Evolutionary conservation across 2,113 vertebrate species (phyloP).

Genomic region (Andinoacara biseriatus): DNA sequence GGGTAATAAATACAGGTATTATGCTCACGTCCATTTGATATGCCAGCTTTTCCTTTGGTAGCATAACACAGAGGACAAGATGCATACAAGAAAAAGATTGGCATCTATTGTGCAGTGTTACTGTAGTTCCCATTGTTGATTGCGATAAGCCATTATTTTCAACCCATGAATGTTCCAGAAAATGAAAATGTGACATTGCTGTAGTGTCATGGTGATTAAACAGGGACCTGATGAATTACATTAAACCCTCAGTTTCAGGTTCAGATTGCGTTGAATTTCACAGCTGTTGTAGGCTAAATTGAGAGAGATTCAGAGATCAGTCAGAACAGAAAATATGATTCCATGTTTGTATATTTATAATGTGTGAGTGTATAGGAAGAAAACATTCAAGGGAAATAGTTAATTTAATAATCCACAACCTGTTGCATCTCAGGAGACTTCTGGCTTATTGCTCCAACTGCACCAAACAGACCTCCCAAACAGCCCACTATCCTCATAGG

Average conservation of each 20-base stretch:
- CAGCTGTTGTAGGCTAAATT: constrained; percentile 19
- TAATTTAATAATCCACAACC: constrained; percentile 44
- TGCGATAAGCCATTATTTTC: background rate
- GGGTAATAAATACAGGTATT: constrained; percentile 63
- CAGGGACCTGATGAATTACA: background rate
- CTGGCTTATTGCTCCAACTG: background rate
- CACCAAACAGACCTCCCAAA: background rate
- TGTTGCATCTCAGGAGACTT: constrained; percentile 31
- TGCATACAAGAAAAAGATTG: background rate
- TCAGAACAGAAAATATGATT: background rate
- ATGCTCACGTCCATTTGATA: constrained; percentile 55
- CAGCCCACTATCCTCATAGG: constrained; percentile 9
- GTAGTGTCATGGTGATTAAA: background rate
- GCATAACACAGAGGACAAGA: constrained; percentile 35
- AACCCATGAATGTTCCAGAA: background rate
- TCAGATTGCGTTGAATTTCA: background rate
- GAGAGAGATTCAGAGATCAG: background rate
- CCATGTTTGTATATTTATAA: constrained; percentile 6
- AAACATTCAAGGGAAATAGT: constrained; percentile 4
- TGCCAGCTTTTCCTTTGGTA: constrained; percentile 42
- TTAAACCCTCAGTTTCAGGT: constrained; percentile 12
- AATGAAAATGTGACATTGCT: background rate
- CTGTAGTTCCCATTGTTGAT: background rate
- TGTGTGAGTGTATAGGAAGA: constrained; percentile 1
- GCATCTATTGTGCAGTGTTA: constrained; percentile 2